These are phyloP conservation scores for Mungos mungo DNA, from an alignment of 2,113 vertebrate species.

Conservation along the genomic window DNA sequence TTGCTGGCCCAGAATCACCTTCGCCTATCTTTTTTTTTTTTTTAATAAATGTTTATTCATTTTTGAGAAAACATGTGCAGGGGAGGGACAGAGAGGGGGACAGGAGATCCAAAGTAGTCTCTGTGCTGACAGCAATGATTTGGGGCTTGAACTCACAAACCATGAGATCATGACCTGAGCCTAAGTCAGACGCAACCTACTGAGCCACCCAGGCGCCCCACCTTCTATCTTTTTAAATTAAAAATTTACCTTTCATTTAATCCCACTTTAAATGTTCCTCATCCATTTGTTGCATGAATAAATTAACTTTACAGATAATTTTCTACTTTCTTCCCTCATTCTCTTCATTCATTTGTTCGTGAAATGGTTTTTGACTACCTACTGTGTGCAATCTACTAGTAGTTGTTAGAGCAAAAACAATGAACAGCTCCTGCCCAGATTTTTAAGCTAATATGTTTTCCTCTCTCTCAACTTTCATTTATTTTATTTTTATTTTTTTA, in stretches of 20 bases:
- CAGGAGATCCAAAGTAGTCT: too few species aligned
- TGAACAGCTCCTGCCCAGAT: neutral
- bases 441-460: neutral
- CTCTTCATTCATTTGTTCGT: neutral
- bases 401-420: neutral
- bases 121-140: too few species aligned
- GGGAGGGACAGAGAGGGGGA: too few species aligned
- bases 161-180: too few species aligned
- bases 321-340: conserved; percentile 19
- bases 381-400: neutral
- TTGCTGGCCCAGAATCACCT: neutral
- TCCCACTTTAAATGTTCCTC: neutral
- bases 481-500: neutral
- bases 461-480: conserved; percentile 16
- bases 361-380: neutral
- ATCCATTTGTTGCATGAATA: neutral
- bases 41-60: too few species aligned
- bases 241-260: neutral
- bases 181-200: too few species aligned
- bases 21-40: neutral
- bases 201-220: too few species aligned
- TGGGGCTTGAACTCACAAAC: too few species aligned
- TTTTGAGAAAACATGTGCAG: too few species aligned
- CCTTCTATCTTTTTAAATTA: neutral
- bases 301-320: neutral